Evolutionary conservation across 2,113 vertebrate genomes (phyloP).

Genomic region (Clarias batrachus): DNA sequence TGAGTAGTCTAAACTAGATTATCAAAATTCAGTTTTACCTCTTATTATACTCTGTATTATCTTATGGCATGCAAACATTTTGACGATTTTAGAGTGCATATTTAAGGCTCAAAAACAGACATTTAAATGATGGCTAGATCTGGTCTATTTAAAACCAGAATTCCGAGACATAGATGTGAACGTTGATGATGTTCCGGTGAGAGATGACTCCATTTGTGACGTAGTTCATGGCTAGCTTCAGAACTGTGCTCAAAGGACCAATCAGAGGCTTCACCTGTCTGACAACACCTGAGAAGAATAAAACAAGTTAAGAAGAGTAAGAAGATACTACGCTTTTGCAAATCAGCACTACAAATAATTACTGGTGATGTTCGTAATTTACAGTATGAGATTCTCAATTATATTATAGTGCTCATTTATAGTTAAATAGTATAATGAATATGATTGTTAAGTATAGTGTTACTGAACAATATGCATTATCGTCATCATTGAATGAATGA

Average conservation of each 20-base stretch:
- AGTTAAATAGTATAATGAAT: background rate
- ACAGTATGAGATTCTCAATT: background rate
- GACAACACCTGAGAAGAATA: slow-evolving; percentile 82
- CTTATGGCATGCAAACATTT: slow-evolving; percentile 28
- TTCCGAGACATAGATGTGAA: slow-evolving; percentile 90
- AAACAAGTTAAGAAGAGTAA: slow-evolving; percentile 22
- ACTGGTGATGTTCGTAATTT: background rate
- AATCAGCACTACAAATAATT: background rate
- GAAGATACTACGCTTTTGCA: background rate
- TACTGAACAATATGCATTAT: background rate
- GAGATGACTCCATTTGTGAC: slow-evolving; percentile 82
- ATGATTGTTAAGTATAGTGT: background rate
- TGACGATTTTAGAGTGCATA: slow-evolving; percentile 19
- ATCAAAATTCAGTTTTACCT: slow-evolving; percentile 13
- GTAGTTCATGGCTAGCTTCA: slow-evolving; percentile 93
- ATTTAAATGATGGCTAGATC: slow-evolving; percentile 14
- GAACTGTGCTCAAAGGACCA: slow-evolving; percentile 78
- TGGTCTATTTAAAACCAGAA: slow-evolving; percentile 86
- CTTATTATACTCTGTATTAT: slow-evolving; percentile 6
- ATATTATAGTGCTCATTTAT: background rate
- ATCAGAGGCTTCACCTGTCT: slow-evolving; percentile 87
- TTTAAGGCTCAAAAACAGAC: slow-evolving; percentile 36
- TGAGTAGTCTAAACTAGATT: slow-evolving; percentile 4
- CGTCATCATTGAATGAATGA: background rate
- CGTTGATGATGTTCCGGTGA: slow-evolving; percentile 86